Evolutionary conservation across 2,797 vertebrate species (phyloP), one percentile per base, ranked within the genome.

Genomic region (Crenuchus spilurus): DNA sequence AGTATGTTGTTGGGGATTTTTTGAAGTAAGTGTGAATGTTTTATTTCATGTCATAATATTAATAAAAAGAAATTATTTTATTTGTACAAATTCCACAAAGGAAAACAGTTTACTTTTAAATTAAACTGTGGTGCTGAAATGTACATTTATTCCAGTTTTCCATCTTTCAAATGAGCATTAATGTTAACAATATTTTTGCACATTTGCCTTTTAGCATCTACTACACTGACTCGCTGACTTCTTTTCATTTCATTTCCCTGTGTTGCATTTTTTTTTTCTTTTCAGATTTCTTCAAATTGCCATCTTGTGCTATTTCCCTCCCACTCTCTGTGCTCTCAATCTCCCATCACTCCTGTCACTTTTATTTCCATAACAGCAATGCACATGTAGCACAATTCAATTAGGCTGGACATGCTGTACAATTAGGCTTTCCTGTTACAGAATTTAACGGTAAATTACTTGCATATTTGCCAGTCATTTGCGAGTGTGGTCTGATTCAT

Each of bases 361-460:
- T 72, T 80, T 76, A 79, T 75, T 86, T 86, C 79, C 78, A 75
- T 85, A 83, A 84, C 42, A 71, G 80, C 77, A 41, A 72, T 68
- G 72, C 72, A 81, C 71, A 74, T 83, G 78, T 82, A 84, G 81
- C 87, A 87, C 82, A 85, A 81, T 86, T 90, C 79, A 89, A 90
- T 91, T 88, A 90, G 52, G 51, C 57, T 54, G 82, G 81, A 88
- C 85, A 86, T 76, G 84, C 78, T 78, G 83, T 61, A 86, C 83
- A 88, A 86, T 89, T 87, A 87, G 73, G 84, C 80, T 72, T 80
- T 82, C 70, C 83, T 84, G 78, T 82, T 76, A 76, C 71, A 65
- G 82, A 86, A 85, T 84, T 84, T 76, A 81, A 79, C 30, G 78
- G 82, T 84, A 82, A 88, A 85, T 86, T 83, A 85, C 78, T 85